phyloP scores from a whole-genome alignment of 2,888 invertebrate species.

The Heteromurus nitidus region DNA sequence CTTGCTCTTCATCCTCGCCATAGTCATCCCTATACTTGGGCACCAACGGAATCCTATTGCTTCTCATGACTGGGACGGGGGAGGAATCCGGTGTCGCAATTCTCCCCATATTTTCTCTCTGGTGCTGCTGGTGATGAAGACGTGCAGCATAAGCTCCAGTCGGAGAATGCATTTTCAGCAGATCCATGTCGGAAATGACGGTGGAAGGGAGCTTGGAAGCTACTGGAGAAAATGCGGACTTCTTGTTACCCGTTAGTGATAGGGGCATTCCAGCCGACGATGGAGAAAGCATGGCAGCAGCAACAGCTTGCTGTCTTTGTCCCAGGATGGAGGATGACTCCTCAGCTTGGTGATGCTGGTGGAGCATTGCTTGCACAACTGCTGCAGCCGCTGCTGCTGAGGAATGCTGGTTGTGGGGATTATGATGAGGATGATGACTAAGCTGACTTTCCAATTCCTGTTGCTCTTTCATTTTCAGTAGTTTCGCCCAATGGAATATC shows the following conservation, averaged over 20 bases:
- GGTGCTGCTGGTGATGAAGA: conserved; percentile 38
- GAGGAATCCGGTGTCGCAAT: conserved; percentile 33
- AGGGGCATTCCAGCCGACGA: conserved; percentile 63
- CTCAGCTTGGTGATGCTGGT: conserved; percentile 21
- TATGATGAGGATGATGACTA: conserved; percentile 40
- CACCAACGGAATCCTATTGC: conserved; percentile 14
- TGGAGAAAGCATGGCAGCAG: no score
- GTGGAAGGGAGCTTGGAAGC: conserved; percentile 53
- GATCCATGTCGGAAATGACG: conserved; percentile 42
- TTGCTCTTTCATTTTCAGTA: conserved; percentile 68
- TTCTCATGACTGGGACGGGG: neutral
- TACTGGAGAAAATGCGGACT: conserved; percentile 73
- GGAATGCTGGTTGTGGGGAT: conserved; percentile 14
- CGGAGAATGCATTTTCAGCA: conserved; percentile 71
- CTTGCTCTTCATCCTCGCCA: conserved; percentile 36
- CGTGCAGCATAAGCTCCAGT: conserved; percentile 10
- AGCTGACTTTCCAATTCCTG: conserved; percentile 54
- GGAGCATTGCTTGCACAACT: conserved; percentile 41
- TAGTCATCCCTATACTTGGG: conserved; percentile 32
- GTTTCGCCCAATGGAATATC: conserved; percentile 72
- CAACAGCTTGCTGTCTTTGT: neutral
- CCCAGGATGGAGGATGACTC: conserved; percentile 22
- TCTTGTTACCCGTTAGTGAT: conserved; percentile 63
- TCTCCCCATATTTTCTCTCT: conserved; percentile 50
- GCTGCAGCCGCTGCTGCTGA: conserved; percentile 39